phyloP scores from a whole-genome alignment of 1,140 invertebrate species.

The Nixonia krombeini region DNA sequence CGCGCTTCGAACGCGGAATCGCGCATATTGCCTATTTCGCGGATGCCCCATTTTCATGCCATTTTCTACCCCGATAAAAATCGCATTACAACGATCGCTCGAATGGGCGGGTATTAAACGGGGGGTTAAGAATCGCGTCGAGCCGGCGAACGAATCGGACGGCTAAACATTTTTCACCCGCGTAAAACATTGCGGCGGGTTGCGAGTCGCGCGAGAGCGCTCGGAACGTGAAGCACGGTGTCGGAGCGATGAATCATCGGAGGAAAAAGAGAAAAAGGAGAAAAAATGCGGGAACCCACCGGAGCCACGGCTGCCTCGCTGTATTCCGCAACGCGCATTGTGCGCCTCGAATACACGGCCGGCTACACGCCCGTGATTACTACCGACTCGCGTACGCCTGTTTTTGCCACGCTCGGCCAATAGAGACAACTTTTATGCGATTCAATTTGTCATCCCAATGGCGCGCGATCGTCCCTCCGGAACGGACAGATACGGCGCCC shows the following conservation, averaged over 20 bases:
- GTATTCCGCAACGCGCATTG: conserved; percentile 51
- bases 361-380: conserved; percentile 30
- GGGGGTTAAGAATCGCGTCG: too few relatives aligned
- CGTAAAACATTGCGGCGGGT: conserved; percentile 42
- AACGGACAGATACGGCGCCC: conserved; percentile 24
- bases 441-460: conserved; percentile 42
- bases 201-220: conserved; percentile 7
- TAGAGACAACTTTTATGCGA: conserved; percentile 46
- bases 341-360: conserved; percentile 35
- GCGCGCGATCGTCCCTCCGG: conserved; percentile 22
- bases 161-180: conserved; percentile 58
- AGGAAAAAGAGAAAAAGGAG: conserved; percentile 49
- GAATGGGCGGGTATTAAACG: too few relatives aligned
- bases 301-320: conserved; percentile 8
- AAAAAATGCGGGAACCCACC: conserved; percentile 34
- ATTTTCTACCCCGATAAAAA: too few relatives aligned
- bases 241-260: conserved; percentile 62
- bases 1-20: conserved; percentile 24
- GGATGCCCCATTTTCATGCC: too few relatives aligned
- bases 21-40: too few relatives aligned
- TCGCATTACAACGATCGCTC: too few relatives aligned
- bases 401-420: conserved; percentile 27
- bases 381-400: conserved; percentile 15
- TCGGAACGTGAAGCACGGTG: conserved; percentile 28
- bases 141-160: conserved; percentile 40